Evolutionary conservation across 2,113 vertebrate species (phyloP), one percentile per base, ranked within the genome.

Genomic region (Equus quagga): DNA sequence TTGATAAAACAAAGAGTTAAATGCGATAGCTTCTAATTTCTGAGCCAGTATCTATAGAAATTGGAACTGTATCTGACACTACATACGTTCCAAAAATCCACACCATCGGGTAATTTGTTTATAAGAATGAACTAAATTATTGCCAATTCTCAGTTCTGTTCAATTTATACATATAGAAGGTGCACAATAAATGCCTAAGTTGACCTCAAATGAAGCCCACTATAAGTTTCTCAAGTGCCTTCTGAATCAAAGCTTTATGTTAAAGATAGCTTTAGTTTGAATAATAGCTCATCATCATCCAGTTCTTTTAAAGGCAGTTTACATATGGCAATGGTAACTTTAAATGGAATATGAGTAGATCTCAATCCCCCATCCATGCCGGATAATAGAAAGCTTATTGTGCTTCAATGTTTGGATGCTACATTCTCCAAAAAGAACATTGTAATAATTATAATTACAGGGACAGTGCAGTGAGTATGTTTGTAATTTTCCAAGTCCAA

Each of bases 231-330:
- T 79, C n/a, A 79, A 26, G 41, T 60, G 31, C 23, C 33, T 97
- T 41, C n/a, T 92, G 49, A 91, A 41, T 92, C 73, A 92, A 81
- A 88, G 17, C 41, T 4, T 90, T 83, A 65, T 54, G 17, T 80
- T 90, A 96, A 93, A 97, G 95, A n/a, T 87, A 76, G 89, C 69
- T 92, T 94, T 36, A 58, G 23, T 97, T 89, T 89, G 31, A 81
- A 36, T 79, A 73, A n/a, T 65, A 89, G 24, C 51, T 92, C 46
- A 79, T 94, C 44, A 92, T 86, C 26, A 62, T 46, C 23, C 51
- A 86, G 46, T 72, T 94, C 60, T 82, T 95, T 88, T 73, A 83
- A 94, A 72, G 69, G 15, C 73, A 81, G 3, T 82, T 93, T 65
- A 56, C 23, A 64, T 23, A 67, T 62, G 44, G 2, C 36, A 92